Percentiles rank a stretch among this genome's conserved stretches.
Evolutionary conservation across 2,888 invertebrate species (phyloP).

Genomic region (Drosophila diplacantha): DNA sequence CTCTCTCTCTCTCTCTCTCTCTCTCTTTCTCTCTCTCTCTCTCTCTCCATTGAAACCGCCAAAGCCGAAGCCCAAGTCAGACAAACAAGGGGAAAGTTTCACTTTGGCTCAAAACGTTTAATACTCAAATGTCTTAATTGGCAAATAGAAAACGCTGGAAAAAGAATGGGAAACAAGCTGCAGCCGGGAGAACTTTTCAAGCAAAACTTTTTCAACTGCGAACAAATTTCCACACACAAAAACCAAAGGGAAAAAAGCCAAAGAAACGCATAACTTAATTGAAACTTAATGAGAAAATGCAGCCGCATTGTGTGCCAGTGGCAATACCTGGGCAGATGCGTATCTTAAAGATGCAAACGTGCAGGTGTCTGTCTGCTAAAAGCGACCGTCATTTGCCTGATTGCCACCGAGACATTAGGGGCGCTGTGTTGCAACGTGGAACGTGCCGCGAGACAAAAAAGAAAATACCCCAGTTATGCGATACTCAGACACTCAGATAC

Average conservation of each 20-base stretch:
- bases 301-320: conserved; percentile 50
- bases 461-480: conserved; percentile 12
- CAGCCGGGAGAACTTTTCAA: conserved; percentile 35
- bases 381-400: conserved; percentile 47
- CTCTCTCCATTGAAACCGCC: conserved; percentile 1
- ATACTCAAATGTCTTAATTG: conserved; percentile 53
- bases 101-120: conserved; percentile 37
- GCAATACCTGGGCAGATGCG: conserved; percentile 36
- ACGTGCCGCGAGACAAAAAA: conserved; percentile 29
- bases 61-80: conserved; percentile 27
- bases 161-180: conserved; percentile 15
- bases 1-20: too few relatives aligned
- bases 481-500: conserved; percentile 25
- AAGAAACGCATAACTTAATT: conserved; percentile 50
- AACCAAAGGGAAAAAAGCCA: conserved; percentile 16
- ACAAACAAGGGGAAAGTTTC: conserved; percentile 26
- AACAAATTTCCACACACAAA: conserved; percentile 23
- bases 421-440: conserved; percentile 26
- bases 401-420: conserved; percentile 43
- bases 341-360: conserved; percentile 47
- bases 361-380: conserved; percentile 39
- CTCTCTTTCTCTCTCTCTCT: too few relatives aligned
- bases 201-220: conserved; percentile 35
- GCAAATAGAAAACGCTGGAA: conserved; percentile 25
- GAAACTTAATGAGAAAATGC: conserved; percentile 65